Percentiles rank a stretch among this genome's conserved stretches.
Evolutionary conservation across 2,113 vertebrate species (phyloP).

Genomic region (Ovis canadensis): DNA sequence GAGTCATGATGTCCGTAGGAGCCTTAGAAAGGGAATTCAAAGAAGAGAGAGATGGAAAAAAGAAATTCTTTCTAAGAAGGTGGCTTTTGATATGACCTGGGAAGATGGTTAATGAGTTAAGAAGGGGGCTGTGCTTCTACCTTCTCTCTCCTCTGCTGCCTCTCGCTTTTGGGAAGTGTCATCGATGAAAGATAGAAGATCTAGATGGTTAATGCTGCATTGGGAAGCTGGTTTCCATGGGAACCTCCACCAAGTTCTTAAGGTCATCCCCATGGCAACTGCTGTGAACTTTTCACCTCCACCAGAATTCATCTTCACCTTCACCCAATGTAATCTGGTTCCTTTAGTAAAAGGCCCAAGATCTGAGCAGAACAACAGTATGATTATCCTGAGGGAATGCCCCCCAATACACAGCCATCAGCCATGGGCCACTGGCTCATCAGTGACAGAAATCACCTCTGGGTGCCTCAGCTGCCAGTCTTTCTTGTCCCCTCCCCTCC

Average conservation of each 20-base stretch:
- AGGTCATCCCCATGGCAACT: slow-evolving; percentile 62
- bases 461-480: not conserved
- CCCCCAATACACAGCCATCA: not conserved
- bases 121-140: not conserved
- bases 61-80: not conserved
- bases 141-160: not conserved
- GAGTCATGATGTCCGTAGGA: not conserved
- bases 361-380: not conserved
- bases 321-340: not conserved
- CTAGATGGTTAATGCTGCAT: not conserved
- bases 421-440: not conserved
- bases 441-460: not conserved
- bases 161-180: not conserved
- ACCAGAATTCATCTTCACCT: not conserved
- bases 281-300: slow-evolving; percentile 52
- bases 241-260: slow-evolving; percentile 30
- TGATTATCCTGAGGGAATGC: not conserved
- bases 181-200: not conserved
- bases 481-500: not conserved
- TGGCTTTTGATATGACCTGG: not conserved
- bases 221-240: slow-evolving; percentile 68
- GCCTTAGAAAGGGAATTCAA: not conserved
- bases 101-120: not conserved
- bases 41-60: not conserved
- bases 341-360: not conserved